Evolutionary conservation across 2,888 invertebrate species (phyloP).

Genomic region (Chironomus riparius): DNA sequence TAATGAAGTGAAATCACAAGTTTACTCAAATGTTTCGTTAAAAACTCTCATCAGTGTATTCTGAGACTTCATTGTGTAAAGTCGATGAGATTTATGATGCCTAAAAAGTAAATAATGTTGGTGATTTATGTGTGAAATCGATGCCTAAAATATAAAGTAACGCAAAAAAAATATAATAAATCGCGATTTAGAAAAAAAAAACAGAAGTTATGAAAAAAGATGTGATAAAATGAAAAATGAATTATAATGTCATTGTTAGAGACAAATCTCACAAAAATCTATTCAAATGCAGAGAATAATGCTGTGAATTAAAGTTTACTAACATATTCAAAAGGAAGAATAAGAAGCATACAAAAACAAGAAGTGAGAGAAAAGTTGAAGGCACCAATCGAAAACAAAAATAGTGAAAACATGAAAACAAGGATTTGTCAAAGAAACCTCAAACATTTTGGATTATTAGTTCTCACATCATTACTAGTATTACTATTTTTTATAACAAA

Average conservation of each 20-base stretch:
- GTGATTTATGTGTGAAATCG: not conserved
- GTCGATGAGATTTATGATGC: not conserved
- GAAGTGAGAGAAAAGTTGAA: not conserved
- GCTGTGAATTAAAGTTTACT: not conserved
- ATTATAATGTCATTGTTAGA: not conserved
- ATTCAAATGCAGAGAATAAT: not conserved
- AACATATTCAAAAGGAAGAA: not conserved
- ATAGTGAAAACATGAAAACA: conserved; percentile 6
- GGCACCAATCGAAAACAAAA: not conserved
- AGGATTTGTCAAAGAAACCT: conserved; percentile 15
- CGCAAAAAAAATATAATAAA: not conserved
- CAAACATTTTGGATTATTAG: conserved; percentile 16
- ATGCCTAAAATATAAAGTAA: not conserved
- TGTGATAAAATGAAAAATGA: not conserved
- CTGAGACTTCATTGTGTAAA: not conserved
- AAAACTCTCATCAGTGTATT: conserved; percentile 1
- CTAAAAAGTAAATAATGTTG: not conserved
- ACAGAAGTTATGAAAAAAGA: not conserved
- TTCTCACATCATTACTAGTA: not conserved
- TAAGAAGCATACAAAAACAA: not conserved
- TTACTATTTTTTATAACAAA: not conserved
- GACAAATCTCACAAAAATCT: not conserved
- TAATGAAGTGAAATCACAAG: not conserved
- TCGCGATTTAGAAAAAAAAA: not conserved
- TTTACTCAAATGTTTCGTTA: not conserved